phyloP scores from a whole-genome alignment of 2,113 vertebrate genomes.

The Amphilophus citrinellus region DNA sequence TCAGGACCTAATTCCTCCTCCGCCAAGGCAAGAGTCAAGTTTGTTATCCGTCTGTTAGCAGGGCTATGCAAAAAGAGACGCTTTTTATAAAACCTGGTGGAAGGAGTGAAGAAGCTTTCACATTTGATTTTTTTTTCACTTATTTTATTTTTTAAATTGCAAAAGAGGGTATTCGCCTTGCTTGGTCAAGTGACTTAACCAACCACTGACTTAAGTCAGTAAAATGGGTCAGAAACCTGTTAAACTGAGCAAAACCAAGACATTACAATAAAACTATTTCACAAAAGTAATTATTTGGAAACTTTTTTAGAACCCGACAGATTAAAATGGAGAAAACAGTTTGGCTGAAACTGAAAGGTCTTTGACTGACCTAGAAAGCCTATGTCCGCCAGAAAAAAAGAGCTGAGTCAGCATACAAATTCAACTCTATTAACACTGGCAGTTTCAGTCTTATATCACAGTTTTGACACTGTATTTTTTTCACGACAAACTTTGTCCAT shows the following conservation, averaged over 20 bases:
- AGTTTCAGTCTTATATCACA: neutral
- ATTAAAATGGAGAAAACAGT: no score
- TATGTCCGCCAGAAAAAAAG: neutral
- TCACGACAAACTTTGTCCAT: neutral
- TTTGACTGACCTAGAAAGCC: no score
- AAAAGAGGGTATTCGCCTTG: neutral
- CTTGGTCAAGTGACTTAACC: no score
- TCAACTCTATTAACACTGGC: neutral
- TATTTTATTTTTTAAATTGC: neutral
- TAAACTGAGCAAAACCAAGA: neutral
- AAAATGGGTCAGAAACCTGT: neutral
- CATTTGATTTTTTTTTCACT: neutral
- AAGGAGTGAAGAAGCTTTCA: neutral
- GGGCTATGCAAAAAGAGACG: neutral
- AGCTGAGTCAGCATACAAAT: neutral
- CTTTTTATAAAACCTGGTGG: neutral
- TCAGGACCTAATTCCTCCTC: neutral
- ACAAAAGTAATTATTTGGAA: no score
- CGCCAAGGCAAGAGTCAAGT: neutral
- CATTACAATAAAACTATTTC: no score
- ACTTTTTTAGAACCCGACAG: no score
- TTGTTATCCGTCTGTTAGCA: no score
- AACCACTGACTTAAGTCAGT: neutral
- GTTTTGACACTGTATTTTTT: neutral
- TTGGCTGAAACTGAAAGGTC: no score